phyloP scores from a whole-genome alignment of 2,797 vertebrate genomes.

The Ctenopoma kingsleyae region DNA sequence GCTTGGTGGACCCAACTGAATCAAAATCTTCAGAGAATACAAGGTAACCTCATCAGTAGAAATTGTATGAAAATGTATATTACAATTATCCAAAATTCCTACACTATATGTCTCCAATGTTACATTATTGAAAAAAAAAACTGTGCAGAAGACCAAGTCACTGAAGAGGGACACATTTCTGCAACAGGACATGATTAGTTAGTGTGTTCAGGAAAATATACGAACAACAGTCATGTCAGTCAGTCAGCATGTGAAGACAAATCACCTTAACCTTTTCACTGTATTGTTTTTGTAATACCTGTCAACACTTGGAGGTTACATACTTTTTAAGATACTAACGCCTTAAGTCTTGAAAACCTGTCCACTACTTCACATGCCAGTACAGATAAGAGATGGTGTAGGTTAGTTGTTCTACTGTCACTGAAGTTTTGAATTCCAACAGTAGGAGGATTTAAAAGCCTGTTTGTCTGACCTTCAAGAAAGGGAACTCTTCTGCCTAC shows the following conservation, averaged over 20 bases:
- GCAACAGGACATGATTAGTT: conserved; percentile 27
- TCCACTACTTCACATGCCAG: background rate
- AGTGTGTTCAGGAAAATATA: conserved; percentile 28
- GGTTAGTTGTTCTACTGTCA: background rate
- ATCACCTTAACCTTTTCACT: background rate
- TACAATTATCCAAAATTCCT: too few species aligned
- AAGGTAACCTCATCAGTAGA: conserved; percentile 54
- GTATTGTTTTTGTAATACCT: too few species aligned
- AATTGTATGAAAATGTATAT: background rate
- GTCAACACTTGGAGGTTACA: background rate
- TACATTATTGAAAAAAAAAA: background rate
- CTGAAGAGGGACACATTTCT: conserved; percentile 20
- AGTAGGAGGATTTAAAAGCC: conserved; percentile 12
- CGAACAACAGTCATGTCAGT: conserved; percentile 1
- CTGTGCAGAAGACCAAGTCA: background rate
- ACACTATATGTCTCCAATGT: background rate
- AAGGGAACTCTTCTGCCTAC: too few species aligned
- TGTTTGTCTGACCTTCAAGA: conserved; percentile 24
- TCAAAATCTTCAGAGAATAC: conserved; percentile 9
- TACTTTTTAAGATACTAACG: background rate
- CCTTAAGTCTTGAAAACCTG: background rate
- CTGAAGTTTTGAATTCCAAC: background rate
- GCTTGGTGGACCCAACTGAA: conserved; percentile 12
- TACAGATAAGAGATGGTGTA: background rate
- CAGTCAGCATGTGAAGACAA: background rate